These are phyloP conservation scores for Uropetala carovei DNA, from an alignment of 2,888 invertebrate species.

Conservation along the genomic window DNA sequence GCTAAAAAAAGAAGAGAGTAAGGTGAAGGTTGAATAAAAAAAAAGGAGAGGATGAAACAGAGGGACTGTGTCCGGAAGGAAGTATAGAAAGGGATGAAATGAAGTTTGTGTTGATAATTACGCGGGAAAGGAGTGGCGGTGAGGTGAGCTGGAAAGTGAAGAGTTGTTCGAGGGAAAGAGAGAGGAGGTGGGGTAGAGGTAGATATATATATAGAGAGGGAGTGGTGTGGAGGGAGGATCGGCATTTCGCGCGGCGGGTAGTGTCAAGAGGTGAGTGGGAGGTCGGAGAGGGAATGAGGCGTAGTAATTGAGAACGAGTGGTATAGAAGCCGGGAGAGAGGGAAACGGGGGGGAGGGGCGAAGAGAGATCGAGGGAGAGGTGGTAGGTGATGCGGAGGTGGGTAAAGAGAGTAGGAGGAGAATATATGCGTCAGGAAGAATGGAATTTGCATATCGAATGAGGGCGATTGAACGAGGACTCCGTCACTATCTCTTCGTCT, in stretches of 20 bases:
- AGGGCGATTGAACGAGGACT: constrained; percentile 19
- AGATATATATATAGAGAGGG: background rate
- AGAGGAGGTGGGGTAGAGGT: background rate
- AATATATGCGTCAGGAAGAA: constrained; percentile 38
- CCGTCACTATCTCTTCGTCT: background rate
- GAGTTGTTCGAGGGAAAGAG: background rate
- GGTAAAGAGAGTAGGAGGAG: background rate
- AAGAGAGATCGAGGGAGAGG: background rate
- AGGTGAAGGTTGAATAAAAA: too few species aligned
- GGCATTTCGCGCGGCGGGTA: background rate
- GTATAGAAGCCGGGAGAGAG: too few species aligned
- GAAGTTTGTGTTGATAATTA: constrained; percentile 26
- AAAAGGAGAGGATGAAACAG: too few species aligned
- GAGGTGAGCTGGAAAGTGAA: background rate
- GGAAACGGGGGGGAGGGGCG: too few species aligned
- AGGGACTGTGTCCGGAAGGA: too few species aligned
- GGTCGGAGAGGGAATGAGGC: too few species aligned
- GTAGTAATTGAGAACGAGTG: too few species aligned
- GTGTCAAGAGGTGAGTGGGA: background rate
- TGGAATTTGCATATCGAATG: constrained; percentile 62
- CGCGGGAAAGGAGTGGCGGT: background rate
- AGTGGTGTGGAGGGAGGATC: background rate
- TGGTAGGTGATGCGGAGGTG: background rate
- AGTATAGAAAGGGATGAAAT: background rate
- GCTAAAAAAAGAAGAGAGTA: too few species aligned